Evolutionary conservation across 2,113 vertebrate species (phyloP).

Genomic region (Vulpes vulpes): DNA sequence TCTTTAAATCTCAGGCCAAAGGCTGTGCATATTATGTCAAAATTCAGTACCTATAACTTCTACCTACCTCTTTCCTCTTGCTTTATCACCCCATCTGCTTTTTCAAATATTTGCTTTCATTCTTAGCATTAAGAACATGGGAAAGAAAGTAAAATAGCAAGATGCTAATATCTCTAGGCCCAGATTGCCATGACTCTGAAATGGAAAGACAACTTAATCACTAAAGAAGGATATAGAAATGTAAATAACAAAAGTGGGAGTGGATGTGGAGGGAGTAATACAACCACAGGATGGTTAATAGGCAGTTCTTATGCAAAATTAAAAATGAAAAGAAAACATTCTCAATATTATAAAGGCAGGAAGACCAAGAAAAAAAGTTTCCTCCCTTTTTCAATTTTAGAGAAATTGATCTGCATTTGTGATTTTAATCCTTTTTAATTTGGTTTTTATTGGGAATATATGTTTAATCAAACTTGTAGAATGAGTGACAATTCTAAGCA

Average conservation of each 20-base stretch:
- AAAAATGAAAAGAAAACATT: not conserved
- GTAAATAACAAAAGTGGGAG: not conserved
- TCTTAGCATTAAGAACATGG: slow-evolving; percentile 1
- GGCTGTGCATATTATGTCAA: not conserved
- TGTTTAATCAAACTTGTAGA: not conserved
- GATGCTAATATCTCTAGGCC: not conserved
- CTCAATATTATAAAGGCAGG: not conserved
- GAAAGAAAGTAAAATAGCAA: not conserved
- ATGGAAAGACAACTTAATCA: not conserved
- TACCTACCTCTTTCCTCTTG: not conserved
- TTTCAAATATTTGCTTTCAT: slow-evolving; percentile 10
- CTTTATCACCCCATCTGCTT: not conserved
- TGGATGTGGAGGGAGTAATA: not conserved
- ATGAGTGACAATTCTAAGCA: slow-evolving; percentile 6
- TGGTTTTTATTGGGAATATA: not conserved
- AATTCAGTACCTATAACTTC: not conserved
- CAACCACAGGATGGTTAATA: not conserved
- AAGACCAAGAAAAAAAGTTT: not conserved
- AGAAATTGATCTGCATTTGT: not conserved
- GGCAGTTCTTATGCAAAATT: not conserved
- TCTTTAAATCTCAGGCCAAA: not conserved
- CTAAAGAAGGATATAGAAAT: not conserved
- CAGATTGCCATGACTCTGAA: not conserved
- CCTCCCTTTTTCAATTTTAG: not conserved
- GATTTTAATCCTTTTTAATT: not conserved